Evolutionary conservation across 2,797 vertebrate genomes (phyloP).

Genomic region (Sebastes dallii): DNA sequence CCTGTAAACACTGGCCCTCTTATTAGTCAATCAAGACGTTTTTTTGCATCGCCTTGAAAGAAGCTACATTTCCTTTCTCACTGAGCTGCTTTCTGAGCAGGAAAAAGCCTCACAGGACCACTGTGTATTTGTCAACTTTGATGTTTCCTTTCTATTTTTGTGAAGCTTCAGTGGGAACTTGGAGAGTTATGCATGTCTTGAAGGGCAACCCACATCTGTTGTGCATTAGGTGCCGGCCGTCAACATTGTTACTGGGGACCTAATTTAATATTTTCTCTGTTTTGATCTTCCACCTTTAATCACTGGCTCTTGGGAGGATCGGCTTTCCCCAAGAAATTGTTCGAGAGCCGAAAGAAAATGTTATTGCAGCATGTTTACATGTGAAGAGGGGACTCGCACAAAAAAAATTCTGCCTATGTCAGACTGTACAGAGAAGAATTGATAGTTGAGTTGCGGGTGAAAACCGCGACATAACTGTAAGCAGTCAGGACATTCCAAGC

Average conservation of each 20-base stretch:
- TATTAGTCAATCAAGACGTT: conserved; percentile 69
- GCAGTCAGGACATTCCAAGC: conserved; percentile 91
- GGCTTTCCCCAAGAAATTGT: conserved; percentile 96
- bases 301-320: conserved; percentile 96
- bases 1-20: conserved; percentile 70
- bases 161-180: conserved; percentile 82
- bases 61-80: conserved; percentile 61
- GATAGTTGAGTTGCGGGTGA: conserved; percentile 60
- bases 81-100: conserved; percentile 45
- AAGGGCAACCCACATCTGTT: conserved; percentile 93
- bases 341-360: conserved; percentile 96
- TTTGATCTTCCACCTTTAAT: conserved; percentile 99
- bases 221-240: conserved; percentile 93
- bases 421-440: conserved; percentile 82
- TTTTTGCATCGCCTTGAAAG: conserved; percentile 49
- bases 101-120: conserved; percentile 65
- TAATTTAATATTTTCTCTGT: conserved; percentile 99
- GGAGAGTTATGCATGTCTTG: conserved; percentile 76
- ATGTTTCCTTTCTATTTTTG: conserved; percentile 77
- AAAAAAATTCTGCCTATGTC: conserved; percentile 58
- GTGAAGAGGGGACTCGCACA: conserved; percentile 79
- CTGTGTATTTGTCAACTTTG: conserved; percentile 77
- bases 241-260: conserved; percentile 97
- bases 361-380: conserved; percentile 99
- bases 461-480: conserved; percentile 93